Conservation (phyloP, 1,140 invertebrate species). For the Diplogasteroides magnus region DNA sequence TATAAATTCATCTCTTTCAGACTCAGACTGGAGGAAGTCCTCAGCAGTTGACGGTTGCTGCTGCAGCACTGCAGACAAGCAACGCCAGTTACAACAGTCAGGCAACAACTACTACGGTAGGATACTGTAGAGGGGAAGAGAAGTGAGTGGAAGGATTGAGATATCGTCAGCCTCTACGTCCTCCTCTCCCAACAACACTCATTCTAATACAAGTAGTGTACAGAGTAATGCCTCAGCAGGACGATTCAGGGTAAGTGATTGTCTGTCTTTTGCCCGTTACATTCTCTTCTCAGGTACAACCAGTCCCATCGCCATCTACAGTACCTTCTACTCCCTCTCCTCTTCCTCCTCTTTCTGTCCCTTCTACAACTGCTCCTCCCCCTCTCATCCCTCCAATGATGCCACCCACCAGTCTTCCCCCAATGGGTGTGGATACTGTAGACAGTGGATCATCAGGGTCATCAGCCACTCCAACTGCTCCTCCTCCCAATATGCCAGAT, state of each 20-base stretch:
- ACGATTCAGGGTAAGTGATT: constrained; percentile 10
- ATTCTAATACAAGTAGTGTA: neutral
- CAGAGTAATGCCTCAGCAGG: no score
- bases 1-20: no score
- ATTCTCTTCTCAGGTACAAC: neutral
- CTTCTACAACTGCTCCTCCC: constrained; percentile 11
- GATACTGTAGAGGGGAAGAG: constrained; percentile 5
- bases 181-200: constrained; percentile 12
- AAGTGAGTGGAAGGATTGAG: constrained; percentile 3
- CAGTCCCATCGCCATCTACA: neutral
- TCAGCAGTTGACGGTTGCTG: no score
- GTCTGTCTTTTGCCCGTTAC: neutral
- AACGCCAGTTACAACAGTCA: constrained; percentile 6
- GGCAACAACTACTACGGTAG: neutral
- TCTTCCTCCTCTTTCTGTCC: constrained; percentile 12
- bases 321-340: constrained; percentile 16
- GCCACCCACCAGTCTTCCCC: constrained; percentile 23
- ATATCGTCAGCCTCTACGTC: constrained; percentile 8
- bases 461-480: neutral
- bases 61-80: neutral
- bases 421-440: constrained; percentile 15
- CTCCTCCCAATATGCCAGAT: constrained; percentile 4
- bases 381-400: constrained; percentile 11
- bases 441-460: neutral
- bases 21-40: no score